Conservation (phyloP, 1,140 invertebrate species). For the Brachionus calyciflorus region DNA sequence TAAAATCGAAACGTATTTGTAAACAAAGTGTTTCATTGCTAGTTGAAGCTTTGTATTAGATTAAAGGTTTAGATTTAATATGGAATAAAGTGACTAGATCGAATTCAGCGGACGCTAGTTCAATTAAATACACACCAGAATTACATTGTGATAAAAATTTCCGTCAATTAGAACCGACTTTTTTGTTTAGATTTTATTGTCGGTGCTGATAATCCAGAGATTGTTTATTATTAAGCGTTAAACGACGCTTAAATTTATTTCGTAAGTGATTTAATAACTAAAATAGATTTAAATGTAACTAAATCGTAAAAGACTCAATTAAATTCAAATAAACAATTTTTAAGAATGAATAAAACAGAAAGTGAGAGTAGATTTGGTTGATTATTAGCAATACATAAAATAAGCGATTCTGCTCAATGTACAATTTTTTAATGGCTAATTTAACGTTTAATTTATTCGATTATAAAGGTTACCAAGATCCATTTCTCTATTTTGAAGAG, state of each 20-base stretch:
- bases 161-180: background rate
- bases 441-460: constrained; percentile 4
- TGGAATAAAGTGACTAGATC: constrained; percentile 12
- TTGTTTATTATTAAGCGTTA: background rate
- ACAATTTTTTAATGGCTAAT: constrained; percentile 9
- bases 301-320: constrained; percentile 36
- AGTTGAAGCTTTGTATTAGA: constrained; percentile 34
- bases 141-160: background rate
- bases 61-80: background rate
- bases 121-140: background rate
- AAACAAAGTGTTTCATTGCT: constrained; percentile 11
- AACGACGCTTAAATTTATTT: constrained; percentile 10
- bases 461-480: background rate
- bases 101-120: constrained; percentile 11
- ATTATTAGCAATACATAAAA: background rate
- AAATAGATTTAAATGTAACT: background rate
- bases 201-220: background rate
- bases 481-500: constrained; percentile 5
- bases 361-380: background rate
- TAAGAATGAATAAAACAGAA: constrained; percentile 17
- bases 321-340: background rate
- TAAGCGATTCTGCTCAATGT: background rate
- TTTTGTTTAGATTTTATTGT: constrained; percentile 33
- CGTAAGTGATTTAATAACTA: constrained; percentile 27
- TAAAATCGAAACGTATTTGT: constrained; percentile 17